Percentiles rank a stretch among this genome's conserved stretches.
phyloP scores from a whole-genome alignment of 2,113 vertebrate species.

The Albula goreensis region DNA sequence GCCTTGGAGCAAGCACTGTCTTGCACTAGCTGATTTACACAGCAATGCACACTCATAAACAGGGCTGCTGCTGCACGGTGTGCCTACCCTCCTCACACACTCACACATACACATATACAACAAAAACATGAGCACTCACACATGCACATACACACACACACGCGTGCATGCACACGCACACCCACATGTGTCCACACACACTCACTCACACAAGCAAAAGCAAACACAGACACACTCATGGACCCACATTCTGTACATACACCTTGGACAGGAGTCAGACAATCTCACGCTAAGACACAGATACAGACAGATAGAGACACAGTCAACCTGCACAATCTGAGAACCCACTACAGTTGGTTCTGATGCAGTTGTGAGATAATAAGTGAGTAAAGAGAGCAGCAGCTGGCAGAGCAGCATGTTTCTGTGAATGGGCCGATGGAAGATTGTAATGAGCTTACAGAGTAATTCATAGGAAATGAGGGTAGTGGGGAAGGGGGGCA shows the following conservation, averaged over 20 bases:
- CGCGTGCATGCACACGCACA: no score
- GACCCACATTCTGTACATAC: no score
- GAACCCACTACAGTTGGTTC: not conserved
- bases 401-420: not conserved
- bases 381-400: not conserved
- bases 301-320: not conserved
- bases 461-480: slow-evolving; percentile 32
- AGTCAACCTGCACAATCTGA: not conserved
- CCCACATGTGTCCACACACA: no score
- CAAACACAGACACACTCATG: no score
- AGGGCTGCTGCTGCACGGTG: not conserved
- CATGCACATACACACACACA: no score
- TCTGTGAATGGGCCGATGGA: not conserved
- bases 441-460: slow-evolving; percentile 37
- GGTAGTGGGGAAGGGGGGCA: slow-evolving; percentile 8
- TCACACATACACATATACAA: not conserved
- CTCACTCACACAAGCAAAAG: no score
- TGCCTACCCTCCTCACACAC: not conserved
- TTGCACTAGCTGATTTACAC: not conserved
- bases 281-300: not conserved
- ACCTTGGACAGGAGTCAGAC: not conserved
- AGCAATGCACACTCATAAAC: not conserved
- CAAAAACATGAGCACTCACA: no score
- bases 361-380: not conserved
- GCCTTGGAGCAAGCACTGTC: slow-evolving; percentile 7